Evolutionary conservation across 2,888 invertebrate genomes (phyloP).

Genomic region (Cryptocheilus praepositus): DNA sequence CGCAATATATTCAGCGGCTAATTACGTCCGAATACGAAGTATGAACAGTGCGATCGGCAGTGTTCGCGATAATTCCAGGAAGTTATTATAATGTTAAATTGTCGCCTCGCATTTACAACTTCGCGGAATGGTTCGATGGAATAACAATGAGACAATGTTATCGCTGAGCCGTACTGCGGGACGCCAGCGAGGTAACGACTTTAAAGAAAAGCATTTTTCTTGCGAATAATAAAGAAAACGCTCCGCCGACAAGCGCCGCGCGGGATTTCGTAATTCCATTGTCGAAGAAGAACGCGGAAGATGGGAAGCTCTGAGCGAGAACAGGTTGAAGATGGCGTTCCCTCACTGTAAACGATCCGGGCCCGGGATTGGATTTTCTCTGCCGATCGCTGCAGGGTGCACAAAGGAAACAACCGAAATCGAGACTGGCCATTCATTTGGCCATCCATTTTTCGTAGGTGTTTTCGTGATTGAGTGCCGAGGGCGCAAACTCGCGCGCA

Average conservation of each 20-base stretch:
- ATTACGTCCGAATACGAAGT: too few relatives aligned
- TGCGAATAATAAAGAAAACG: too few relatives aligned
- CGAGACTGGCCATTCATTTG: too few relatives aligned
- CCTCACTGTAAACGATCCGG: too few relatives aligned
- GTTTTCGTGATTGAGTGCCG: too few relatives aligned
- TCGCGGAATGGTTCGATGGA: conserved; percentile 8
- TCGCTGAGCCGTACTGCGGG: not conserved
- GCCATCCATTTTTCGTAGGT: too few relatives aligned
- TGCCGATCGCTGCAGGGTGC: too few relatives aligned
- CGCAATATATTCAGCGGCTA: too few relatives aligned
- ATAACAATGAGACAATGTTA: conserved; percentile 23
- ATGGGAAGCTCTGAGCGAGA: not conserved
- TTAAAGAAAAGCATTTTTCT: too few relatives aligned
- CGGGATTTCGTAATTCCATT: not conserved
- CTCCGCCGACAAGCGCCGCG: not conserved
- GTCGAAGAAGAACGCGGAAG: not conserved
- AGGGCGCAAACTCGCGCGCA: too few relatives aligned
- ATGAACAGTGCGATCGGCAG: not conserved
- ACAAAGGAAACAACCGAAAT: too few relatives aligned
- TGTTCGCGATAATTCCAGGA: conserved; percentile 14
- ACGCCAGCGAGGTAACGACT: not conserved
- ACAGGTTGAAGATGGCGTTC: not conserved
- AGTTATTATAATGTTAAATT: conserved; percentile 24
- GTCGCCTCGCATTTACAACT: conserved; percentile 15
- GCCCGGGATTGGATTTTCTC: too few relatives aligned